Percentiles rank a stretch among this genome's conserved stretches.
phyloP scores from a whole-genome alignment of 2,888 invertebrate genomes.

The Drosophila borborema region DNA sequence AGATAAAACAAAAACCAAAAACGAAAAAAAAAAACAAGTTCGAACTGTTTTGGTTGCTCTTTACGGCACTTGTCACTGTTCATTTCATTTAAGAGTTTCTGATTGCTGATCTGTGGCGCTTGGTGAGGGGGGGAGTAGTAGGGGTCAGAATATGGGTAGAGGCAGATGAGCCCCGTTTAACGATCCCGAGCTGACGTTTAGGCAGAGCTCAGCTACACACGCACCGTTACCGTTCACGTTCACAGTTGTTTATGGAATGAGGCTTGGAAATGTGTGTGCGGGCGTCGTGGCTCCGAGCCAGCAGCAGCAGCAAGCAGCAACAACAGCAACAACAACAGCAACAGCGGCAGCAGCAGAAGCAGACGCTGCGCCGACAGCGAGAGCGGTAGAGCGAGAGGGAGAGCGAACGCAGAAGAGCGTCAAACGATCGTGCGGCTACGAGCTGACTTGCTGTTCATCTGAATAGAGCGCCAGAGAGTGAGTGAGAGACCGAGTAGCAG shows the following conservation, averaged over 20 bases:
- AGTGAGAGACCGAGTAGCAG: not conserved
- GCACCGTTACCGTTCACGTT: slow-evolving; percentile 78
- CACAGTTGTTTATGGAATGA: slow-evolving; percentile 78
- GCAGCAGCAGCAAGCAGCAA: slow-evolving; percentile 9
- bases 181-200: slow-evolving; percentile 38
- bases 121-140: not conserved
- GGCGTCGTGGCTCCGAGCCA: slow-evolving; percentile 60
- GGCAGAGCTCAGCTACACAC: slow-evolving; percentile 34
- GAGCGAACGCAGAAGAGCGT: slow-evolving; percentile 24
- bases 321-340: not conserved
- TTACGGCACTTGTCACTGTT: slow-evolving; percentile 43
- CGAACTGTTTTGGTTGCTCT: slow-evolving; percentile 24
- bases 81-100: slow-evolving; percentile 18
- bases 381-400: slow-evolving; percentile 14
- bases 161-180: slow-evolving; percentile 43
- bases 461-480: slow-evolving; percentile 7
- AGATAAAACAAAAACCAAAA: slow-evolving; percentile 12
- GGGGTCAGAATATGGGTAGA: not conserved
- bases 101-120: slow-evolving; percentile 4
- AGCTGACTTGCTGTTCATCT: slow-evolving; percentile 16
- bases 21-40: slow-evolving; percentile 24
- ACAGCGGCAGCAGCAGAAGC: slow-evolving; percentile 11
- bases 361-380: slow-evolving; percentile 10
- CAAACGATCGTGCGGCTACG: slow-evolving; percentile 30
- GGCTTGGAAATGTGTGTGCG: slow-evolving; percentile 61